Percentiles rank a stretch among this genome's conserved stretches.
These are phyloP conservation scores for Rhinoraja longicauda DNA, from an alignment of 2,797 vertebrate genomes.

Conservation along the genomic window DNA sequence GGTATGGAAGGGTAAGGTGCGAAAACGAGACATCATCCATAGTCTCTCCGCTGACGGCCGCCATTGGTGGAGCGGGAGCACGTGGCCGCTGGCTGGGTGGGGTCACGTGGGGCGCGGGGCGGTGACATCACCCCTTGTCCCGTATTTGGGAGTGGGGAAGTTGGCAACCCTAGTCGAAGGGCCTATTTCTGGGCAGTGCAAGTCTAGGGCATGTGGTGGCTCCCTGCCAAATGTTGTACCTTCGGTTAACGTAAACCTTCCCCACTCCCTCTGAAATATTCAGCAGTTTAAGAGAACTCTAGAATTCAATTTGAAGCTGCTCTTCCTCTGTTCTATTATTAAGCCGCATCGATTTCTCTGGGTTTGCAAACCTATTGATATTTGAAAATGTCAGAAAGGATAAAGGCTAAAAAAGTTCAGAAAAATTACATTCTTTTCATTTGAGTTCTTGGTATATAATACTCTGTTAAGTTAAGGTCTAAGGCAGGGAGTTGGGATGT, in stretches of 20 bases:
- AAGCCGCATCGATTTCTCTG: constrained; percentile 25
- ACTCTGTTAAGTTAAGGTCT: neutral
- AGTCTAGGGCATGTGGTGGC: too few relatives aligned
- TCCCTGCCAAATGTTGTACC: too few relatives aligned
- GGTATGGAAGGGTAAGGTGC: too few relatives aligned
- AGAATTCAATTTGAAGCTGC: constrained; percentile 27
- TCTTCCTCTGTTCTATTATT: constrained; percentile 33
- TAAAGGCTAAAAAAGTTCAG: constrained; percentile 30
- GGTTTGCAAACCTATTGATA: constrained; percentile 26
- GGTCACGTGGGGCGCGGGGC: too few relatives aligned
- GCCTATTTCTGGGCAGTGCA: too few relatives aligned
- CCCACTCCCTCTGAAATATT: constrained; percentile 12
- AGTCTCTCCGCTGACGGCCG: too few relatives aligned
- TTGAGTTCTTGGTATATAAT: constrained; percentile 19
- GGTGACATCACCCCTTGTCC: too few relatives aligned
- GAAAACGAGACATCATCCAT: too few relatives aligned
- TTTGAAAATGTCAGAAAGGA: constrained; percentile 37
- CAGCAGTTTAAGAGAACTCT: constrained; percentile 27
- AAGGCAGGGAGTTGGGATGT: neutral
- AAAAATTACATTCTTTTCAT: constrained; percentile 39
- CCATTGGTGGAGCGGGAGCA: too few relatives aligned
- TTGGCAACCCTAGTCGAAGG: too few relatives aligned
- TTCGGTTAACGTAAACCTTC: neutral
- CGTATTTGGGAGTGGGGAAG: too few relatives aligned
- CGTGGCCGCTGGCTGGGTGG: too few relatives aligned